Evolutionary conservation across 2,797 vertebrate genomes (phyloP), one percentile per base, ranked within the genome.

Genomic region (Sandelia bainsii): DNA sequence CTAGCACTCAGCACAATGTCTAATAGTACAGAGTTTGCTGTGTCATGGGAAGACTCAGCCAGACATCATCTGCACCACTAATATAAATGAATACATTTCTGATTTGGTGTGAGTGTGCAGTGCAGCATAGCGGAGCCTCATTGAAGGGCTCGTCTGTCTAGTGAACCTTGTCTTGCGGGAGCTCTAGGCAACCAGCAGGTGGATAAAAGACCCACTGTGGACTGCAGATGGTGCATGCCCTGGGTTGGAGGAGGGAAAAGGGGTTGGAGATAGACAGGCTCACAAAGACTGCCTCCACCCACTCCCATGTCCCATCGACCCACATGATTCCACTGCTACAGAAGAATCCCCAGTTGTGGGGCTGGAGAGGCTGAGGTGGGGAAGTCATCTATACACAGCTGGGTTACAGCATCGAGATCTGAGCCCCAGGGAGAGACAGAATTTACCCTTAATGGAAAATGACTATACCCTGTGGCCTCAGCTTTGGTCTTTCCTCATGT

Each of bases 141-240:
- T 65, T 49, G 67, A 62, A 72, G 75, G 53, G 50, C 77, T 76
- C 9, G 25, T 87, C 82, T 72, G 82, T 62, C 66, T 62, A 56
- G 44, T 8, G 14, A 61, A 63, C 72, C 69, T 22, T 10, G 51
- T 87, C 83, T 77, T 82, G 76, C 57, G 83, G 85, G 83, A 81
- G 78, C 80, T 77, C 67, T 14, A 64, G 72, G 61, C 58, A 4
- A 75, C 77, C 78, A 72, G 86, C 87, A 82, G 86, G 90, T 79
- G 81, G 79, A 85, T 69, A 68, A 77, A 56, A 76, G 80, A 61
- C 83, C 85, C 68, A 39, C 87, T 79, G 86, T 74, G 82, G 67
- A 52, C 80, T 80, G 57, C 93, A 93, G 91, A 93, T 93, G 93
- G 93, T 84, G 78, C 50, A 59, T 50, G 67, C 82, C 65, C 74